Evolutionary conservation across 2,888 invertebrate species (phyloP).

Genomic region (Caradrina kadenii): DNA sequence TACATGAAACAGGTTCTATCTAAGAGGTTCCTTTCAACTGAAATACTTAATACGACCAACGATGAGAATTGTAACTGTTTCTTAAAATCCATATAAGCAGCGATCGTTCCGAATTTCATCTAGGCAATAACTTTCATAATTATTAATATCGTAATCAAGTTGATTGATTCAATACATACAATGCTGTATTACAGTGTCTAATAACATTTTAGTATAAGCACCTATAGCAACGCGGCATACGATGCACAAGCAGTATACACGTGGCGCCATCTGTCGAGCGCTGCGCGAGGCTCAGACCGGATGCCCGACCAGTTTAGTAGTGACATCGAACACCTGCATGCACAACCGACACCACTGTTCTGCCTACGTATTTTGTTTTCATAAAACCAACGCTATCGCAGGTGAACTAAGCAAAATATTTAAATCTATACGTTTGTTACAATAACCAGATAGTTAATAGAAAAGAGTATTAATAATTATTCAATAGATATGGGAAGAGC

Average conservation of each 20-base stretch:
- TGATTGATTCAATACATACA: constrained; percentile 11
- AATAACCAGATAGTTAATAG: constrained; percentile 13
- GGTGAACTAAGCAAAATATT: constrained; percentile 46
- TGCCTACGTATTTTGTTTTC: constrained; percentile 65
- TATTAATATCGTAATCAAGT: background rate
- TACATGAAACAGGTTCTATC: background rate
- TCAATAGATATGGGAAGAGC: background rate
- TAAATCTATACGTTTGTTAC: constrained; percentile 1
- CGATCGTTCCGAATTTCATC: background rate
- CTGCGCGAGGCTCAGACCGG: constrained; percentile 78
- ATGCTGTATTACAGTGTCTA: constrained; percentile 8
- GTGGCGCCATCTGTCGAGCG: constrained; percentile 86
- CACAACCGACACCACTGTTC: constrained; percentile 70
- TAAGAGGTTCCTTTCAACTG: background rate
- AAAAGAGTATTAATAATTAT: background rate
- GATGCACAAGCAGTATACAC: constrained; percentile 64
- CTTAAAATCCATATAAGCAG: background rate
- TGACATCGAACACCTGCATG: constrained; percentile 87
- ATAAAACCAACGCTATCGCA: constrained; percentile 53
- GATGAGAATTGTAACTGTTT: background rate
- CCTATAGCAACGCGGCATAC: constrained; percentile 24
- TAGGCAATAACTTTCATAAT: background rate
- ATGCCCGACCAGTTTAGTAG: constrained; percentile 88
- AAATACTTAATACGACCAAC: background rate
- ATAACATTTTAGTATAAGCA: constrained; percentile 35